Base-by-base conservation (phyloP, 1,140 invertebrate species). In the Euschistus heros region DNA sequence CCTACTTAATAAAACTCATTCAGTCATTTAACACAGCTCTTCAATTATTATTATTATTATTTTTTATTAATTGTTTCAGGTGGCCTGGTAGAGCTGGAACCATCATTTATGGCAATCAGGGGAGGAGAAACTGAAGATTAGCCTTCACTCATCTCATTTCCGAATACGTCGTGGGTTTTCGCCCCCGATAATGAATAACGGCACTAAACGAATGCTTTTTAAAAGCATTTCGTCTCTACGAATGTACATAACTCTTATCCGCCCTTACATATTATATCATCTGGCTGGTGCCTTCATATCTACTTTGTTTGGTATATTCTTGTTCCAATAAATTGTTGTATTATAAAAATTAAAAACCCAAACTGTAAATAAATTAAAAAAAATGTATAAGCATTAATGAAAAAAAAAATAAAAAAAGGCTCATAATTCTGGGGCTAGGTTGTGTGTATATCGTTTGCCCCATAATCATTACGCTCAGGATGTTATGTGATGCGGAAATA, bases 121-220 rank as follows among this genome's bases (percentile, higher is more conserved):
- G 44, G 46, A 20, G 44, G 26, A 22, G 64, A 66, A 27, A 37
- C 52, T 33, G 67, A 61, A 6, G 62, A 62, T 57, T 64, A 33
- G 52, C 60, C 63, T 33, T 65, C 57, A 62, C 62, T 60, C 44
- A 63, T 60, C 33, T 65, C 65, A 17, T 69, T 67, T 63, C 68
- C 68, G 54, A 69, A 69, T 63, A 57, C 68, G 3, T 65, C 65
- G 30, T 69, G 68, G 68, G 64, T 69, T 22, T 69, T 69, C 62
- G 66, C 68, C 14, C 52, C 47, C 42, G 65, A 66, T n/a, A 52
- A 37, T 14, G 60, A 66, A 26, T 62, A 66, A 64, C 61, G 61
- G 61, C 61, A 62, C 61, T 62, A 62, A 62, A 46, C 14, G 37
- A 47, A 46, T 26, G 5, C 24, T 24, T 57, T 5, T 18, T 14